These are phyloP conservation scores for Phrynosoma blainvillii DNA, from an alignment of 2,113 vertebrate genomes.

Conservation along the genomic window DNA sequence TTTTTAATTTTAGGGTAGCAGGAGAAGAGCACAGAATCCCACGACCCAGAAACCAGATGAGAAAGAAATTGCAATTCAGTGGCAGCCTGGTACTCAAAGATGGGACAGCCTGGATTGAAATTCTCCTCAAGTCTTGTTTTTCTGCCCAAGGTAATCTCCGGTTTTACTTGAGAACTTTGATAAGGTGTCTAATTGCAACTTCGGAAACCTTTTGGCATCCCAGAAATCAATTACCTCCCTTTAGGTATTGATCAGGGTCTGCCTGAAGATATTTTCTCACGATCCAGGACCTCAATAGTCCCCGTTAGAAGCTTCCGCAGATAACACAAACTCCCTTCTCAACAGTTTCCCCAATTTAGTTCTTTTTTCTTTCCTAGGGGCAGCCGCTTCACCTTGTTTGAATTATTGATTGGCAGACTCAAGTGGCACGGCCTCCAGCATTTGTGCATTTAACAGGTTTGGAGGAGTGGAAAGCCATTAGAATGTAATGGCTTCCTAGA, in stretches of 20 bases:
- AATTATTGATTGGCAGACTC: conserved; percentile 57
- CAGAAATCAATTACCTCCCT: conserved; percentile 79
- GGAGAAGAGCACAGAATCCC: background rate
- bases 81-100: conserved; percentile 6
- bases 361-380: conserved; percentile 33
- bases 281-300: conserved; percentile 73
- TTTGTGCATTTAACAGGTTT: conserved; percentile 6
- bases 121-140: conserved; percentile 43
- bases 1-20: background rate
- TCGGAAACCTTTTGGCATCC: conserved; percentile 72
- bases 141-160: conserved; percentile 54
- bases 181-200: conserved; percentile 75
- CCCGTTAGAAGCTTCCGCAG: conserved; percentile 39
- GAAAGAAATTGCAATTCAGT: conserved; percentile 25
- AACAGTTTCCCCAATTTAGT: conserved; percentile 40
- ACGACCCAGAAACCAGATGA: conserved; percentile 36
- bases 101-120: conserved; percentile 38
- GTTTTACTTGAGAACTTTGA: conserved; percentile 72
- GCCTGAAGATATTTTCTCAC: conserved; percentile 78
- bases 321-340: conserved; percentile 37
- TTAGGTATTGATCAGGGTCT: conserved; percentile 73
- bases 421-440: conserved; percentile 36
- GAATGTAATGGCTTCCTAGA: conserved; percentile 31
- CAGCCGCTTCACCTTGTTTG: conserved; percentile 42
- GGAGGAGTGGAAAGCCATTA: conserved; percentile 39